Base-by-base conservation (phyloP, 92 coral and sea anemone genomes). In the Phenganax subtilis region DNA sequence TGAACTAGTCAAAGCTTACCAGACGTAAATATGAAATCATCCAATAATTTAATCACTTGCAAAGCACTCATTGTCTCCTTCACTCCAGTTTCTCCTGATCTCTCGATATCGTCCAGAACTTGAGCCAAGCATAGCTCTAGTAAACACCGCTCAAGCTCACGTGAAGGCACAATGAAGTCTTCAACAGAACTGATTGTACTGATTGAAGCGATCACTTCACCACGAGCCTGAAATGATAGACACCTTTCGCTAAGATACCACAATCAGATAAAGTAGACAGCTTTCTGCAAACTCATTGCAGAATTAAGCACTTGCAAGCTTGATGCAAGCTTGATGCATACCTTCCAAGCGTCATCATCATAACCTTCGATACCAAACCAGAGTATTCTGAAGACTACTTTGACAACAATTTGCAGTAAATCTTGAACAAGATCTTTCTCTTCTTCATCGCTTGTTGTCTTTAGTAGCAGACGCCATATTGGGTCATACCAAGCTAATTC, bases 31-130 rank as follows among this genome's bases (percentile, higher is more conserved):
- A 94, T 84, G 86, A 94, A 94, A 81, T 94, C 98, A 58, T 92
- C 94, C 44, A 94, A 90, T 1, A 94, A 87, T 73, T 93, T 88
- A 89, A 92, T 94, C 12, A 92, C 91, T 87, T 91, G 93, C n/a
- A 94, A 89, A 54, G 97, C 94, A 77, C 90, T 89, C 72, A 79
- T 75, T 7, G 98, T 91, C 85, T 94, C 94, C 29, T 91, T 86
- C 74, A 84, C 98, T 55, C 97, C 98, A 30, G 97, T 91, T 85
- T 94, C 91, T 53, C 98, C 97, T 15, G 98, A 92, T 84, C 80
- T 89, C 89, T 86, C 85, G 77, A 93, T 93, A 47, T 93, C 98
- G 63, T 88, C 88, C 28, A 93, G 84, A 16, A 89, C 96, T n/a
- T 92, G 92, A 51, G 82, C 91, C 25, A 94, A 71, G 31, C 97